These are phyloP conservation scores for Trissolcus brochymenae DNA, from an alignment of 2,888 invertebrate species.

Conservation along the genomic window DNA sequence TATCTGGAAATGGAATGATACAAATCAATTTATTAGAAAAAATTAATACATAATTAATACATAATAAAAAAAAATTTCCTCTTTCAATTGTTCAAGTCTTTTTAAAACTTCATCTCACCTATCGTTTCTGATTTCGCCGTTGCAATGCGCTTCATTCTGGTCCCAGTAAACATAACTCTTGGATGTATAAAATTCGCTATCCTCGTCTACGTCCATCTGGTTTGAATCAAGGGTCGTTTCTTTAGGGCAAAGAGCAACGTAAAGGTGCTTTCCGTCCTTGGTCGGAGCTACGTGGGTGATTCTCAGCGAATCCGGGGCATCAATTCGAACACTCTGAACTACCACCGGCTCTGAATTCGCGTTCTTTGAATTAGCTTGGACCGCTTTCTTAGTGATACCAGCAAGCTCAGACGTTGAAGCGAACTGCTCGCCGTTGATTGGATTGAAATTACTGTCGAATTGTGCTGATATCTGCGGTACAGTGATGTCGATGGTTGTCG, in stretches of 20 bases:
- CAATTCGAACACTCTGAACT: slow-evolving; percentile 69
- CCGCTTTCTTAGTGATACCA: slow-evolving; percentile 66
- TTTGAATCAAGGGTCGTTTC: slow-evolving; percentile 69
- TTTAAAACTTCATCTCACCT: slow-evolving; percentile 19
- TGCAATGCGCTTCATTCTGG: slow-evolving; percentile 79
- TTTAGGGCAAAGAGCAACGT: slow-evolving; percentile 68
- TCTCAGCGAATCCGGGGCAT: slow-evolving; percentile 68
- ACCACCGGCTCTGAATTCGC: slow-evolving; percentile 71
- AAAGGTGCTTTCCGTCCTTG: slow-evolving; percentile 70
- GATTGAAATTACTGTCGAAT: slow-evolving; percentile 71
- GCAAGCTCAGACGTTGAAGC: slow-evolving; percentile 71
- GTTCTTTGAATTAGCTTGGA: slow-evolving; percentile 64
- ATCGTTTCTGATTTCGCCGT: slow-evolving; percentile 77
- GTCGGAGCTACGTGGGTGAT: slow-evolving; percentile 68
- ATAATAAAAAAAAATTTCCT: too few relatives aligned
- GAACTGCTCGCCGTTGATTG: slow-evolving; percentile 70
- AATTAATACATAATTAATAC: too few relatives aligned
- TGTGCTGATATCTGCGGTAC: slow-evolving; percentile 64
- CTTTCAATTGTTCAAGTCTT: too few relatives aligned
- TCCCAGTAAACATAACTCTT: slow-evolving; percentile 79
- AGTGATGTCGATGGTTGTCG: slow-evolving; percentile 63
- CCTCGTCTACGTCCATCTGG: slow-evolving; percentile 74
- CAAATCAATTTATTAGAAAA: not conserved
- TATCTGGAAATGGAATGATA: slow-evolving; percentile 5
- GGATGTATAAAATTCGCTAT: slow-evolving; percentile 69